Base-by-base conservation (phyloP, 2,797 vertebrate species). In the Platalea minor region DNA sequence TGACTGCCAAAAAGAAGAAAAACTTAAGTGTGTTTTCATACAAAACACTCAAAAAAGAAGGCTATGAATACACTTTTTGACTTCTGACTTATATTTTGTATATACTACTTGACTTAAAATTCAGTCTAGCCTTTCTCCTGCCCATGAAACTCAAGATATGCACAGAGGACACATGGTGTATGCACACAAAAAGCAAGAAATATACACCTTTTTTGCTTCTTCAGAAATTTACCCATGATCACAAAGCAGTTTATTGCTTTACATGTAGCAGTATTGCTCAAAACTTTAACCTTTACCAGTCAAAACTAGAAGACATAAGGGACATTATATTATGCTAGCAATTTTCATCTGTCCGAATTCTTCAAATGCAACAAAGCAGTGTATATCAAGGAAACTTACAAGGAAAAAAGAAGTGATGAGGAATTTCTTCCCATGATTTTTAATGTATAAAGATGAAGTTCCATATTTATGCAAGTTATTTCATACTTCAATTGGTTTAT, bases 91-190 rank as follows among this genome's bases (percentile, higher is more conserved):
- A 39, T 3, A 56, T 50, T 81, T 88, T 46, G 10, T 33, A 59
- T 43, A 15, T 16, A 26, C 17, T 75, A 23, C 23, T 61, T 76
- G 29, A 67, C 39, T 63, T 75, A 48, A 61, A 79, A 48, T 79
- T 68, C 51, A 56, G 53, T 48, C 26, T 56, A 70, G 31, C 23
- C 21, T 60, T 88, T 81, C 31, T 61, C 5, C 29, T 72, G 57
- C 31, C 50, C 18, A 8, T 17, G 9, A 72, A 87, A 68, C 35
- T n/a, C 59, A 54, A 61, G 75, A 84, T 9, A 68, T 4, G 28
- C 23, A 74, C 11, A 65, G 29, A 75, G 17, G 16, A 67, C 7
- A 51, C 0, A 9, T 23, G 2, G 2, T 0, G 2, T 12, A 5
- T 8, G 17, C 33, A 39, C 50, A 25, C 10, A 81, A 31, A 20